Evolutionary conservation across 2,888 invertebrate species (phyloP), one percentile per base, ranked within the genome.

Genomic region (Anthoptus insignis): DNA sequence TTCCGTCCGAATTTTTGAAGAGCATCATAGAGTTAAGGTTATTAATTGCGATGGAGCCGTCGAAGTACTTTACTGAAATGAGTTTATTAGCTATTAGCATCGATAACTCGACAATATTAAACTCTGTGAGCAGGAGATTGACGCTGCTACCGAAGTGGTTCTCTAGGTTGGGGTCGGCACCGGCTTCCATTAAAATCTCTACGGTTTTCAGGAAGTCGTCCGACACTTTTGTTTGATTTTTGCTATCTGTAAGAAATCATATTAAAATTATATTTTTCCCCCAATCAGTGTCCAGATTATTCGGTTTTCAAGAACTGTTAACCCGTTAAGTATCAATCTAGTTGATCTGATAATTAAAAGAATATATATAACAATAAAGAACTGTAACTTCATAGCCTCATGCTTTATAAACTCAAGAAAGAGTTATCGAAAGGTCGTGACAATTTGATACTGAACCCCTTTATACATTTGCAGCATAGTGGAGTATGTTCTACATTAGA

Each of bases 91-190:
- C 87, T 42, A 89, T 74, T 0, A 87, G 57, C 73, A 82, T 78
- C 0, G 87, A 87, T 0, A 91, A 45, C 0, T 84, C 81, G 0
- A 70, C 61, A 1, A 82, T 80, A 14, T 79, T 83, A 49, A 87
- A 81, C 53, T 94, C 94, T 7, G 84, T 81, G 0, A 94, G 79
- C 0, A 94, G 78, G 0, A 83, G 80, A 57, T 89, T 90, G 0
- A 94, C 89, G 45, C 82, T 92, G 0, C 81, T 80, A 0, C 93
- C 94, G 0, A 86, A 84, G 56, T 88, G 84, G 66, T 94, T 94
- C 2, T 86, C 81, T n/a, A 89, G 76, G 64, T 77, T 74, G 0
- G 93, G 90, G 27, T 94, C 86, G 0, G 94, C 94, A 4, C 88
- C 87, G 39, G 84, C 66, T n/a, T 87, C 80, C 0, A 94, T 66